phyloP scores from a whole-genome alignment of 92 coral and sea anemone species.

The Porites cylindrica region DNA sequence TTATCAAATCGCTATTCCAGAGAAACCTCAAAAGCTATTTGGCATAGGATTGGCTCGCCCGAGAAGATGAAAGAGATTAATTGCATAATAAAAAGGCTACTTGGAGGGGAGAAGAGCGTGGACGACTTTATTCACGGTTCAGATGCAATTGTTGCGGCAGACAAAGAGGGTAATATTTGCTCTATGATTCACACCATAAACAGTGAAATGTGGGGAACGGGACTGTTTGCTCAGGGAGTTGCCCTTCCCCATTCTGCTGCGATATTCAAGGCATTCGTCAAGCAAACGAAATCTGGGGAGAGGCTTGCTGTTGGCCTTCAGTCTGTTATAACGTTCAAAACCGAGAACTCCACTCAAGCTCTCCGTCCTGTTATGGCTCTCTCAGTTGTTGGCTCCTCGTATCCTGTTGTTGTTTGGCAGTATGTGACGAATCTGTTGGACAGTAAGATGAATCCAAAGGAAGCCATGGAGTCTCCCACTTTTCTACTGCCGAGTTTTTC shows the following conservation, averaged over 20 bases:
- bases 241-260: slow-evolving; percentile 92
- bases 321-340: slow-evolving; percentile 72
- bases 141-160: slow-evolving; percentile 87
- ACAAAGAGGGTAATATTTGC: slow-evolving; percentile 90
- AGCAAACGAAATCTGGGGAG: slow-evolving; percentile 72
- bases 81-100: slow-evolving; percentile 71
- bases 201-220: slow-evolving; percentile 93
- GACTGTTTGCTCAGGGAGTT: slow-evolving; percentile 86
- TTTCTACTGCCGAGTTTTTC: slow-evolving; percentile 67
- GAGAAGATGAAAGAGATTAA: slow-evolving; percentile 81
- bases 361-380: slow-evolving; percentile 79
- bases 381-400: slow-evolving; percentile 86
- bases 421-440: slow-evolving; percentile 76
- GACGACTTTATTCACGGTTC: slow-evolving; percentile 68
- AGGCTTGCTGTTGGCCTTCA: slow-evolving; percentile 82
- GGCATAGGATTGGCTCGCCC: slow-evolving; percentile 80
- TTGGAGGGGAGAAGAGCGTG: slow-evolving; percentile 64
- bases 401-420: slow-evolving; percentile 77
- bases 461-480: slow-evolving; percentile 84
- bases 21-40: slow-evolving; percentile 73
- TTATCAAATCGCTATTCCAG: slow-evolving; percentile 74
- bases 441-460: slow-evolving; percentile 78
- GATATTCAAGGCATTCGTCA: slow-evolving; percentile 68
- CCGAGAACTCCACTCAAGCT: not conserved
- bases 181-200: slow-evolving; percentile 94